Percentiles rank a stretch among this genome's conserved stretches.
phyloP scores from a whole-genome alignment of 92 coral and sea anemone genomes.

The Galaxea fascicularis region DNA sequence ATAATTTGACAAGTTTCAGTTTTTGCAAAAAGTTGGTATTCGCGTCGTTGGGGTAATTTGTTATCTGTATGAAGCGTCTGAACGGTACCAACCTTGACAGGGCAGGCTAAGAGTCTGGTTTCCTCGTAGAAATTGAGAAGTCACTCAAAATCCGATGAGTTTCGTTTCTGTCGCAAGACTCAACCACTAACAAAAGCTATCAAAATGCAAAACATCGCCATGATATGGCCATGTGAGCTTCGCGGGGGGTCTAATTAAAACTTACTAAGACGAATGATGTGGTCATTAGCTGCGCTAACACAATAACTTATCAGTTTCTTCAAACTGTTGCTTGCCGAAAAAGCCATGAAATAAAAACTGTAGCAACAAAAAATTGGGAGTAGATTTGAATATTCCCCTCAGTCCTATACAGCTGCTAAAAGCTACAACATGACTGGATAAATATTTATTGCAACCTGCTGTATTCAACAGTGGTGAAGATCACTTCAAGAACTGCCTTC shows the following conservation, averaged over 20 bases:
- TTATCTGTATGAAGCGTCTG: not conserved
- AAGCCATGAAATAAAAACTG: not conserved
- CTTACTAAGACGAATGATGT: not conserved
- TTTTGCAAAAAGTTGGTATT: not conserved
- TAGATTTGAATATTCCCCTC: not conserved
- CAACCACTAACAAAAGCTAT: not conserved
- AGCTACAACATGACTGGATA: not conserved
- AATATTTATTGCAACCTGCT: not conserved
- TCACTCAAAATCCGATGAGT: not conserved
- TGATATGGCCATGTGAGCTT: not conserved
- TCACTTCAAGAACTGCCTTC: not conserved
- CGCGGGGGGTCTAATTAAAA: slow-evolving; percentile 4
- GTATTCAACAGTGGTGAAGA: not conserved
- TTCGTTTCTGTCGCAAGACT: not conserved
- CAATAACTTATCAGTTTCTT: not conserved
- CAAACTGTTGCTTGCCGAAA: not conserved
- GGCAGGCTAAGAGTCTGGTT: not conserved
- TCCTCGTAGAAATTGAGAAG: not conserved
- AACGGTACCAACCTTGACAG: slow-evolving; percentile 4
- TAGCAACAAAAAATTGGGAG: not conserved
- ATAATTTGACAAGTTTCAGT: slow-evolving; percentile 6
- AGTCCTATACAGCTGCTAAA: not conserved
- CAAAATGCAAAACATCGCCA: slow-evolving; percentile 11
- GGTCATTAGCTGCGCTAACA: not conserved
- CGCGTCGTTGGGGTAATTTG: not conserved